These are phyloP conservation scores for Hyalella azteca DNA, from an alignment of 2,888 invertebrate genomes.

Conservation along the genomic window DNA sequence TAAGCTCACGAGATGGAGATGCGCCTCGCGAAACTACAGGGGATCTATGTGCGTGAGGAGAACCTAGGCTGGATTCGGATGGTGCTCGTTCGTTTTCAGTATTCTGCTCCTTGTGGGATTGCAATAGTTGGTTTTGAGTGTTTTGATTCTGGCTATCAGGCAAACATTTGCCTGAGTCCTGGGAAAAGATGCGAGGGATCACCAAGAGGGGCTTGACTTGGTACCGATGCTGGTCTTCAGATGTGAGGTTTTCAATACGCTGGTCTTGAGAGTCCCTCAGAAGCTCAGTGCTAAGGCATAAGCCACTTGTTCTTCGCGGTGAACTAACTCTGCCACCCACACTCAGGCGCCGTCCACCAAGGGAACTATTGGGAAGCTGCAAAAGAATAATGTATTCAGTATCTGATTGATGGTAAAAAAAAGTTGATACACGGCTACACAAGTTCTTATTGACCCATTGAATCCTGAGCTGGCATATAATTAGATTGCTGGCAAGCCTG, in stretches of 20 bases:
- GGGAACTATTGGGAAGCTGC: background rate
- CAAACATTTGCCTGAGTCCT: background rate
- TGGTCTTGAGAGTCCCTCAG: constrained; percentile 6
- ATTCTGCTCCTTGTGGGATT: background rate
- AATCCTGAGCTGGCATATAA: too few relatives aligned
- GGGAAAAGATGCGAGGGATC: background rate
- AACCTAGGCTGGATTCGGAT: too few relatives aligned
- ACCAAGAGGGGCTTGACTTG: background rate
- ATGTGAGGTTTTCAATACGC: background rate
- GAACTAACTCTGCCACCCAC: background rate
- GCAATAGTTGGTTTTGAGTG: background rate
- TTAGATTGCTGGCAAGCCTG: too few relatives aligned
- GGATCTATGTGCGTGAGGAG: too few relatives aligned
- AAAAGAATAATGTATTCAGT: background rate
- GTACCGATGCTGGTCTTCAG: background rate
- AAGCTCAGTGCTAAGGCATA: background rate
- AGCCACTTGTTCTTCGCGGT: background rate
- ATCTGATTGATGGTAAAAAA: too few relatives aligned
- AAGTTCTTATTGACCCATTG: too few relatives aligned
- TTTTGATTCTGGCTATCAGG: background rate
- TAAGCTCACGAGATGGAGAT: too few relatives aligned
- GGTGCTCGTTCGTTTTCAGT: background rate
- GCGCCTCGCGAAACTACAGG: too few relatives aligned
- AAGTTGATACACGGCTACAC: too few relatives aligned
- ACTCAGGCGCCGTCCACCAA: constrained; percentile 4